A percentile compares a stretch with the other conserved stretches of the same genome.
These are phyloP conservation scores for Pristionchus mayeri DNA, from an alignment of 2,888 invertebrate genomes.

Conservation along the genomic window DNA sequence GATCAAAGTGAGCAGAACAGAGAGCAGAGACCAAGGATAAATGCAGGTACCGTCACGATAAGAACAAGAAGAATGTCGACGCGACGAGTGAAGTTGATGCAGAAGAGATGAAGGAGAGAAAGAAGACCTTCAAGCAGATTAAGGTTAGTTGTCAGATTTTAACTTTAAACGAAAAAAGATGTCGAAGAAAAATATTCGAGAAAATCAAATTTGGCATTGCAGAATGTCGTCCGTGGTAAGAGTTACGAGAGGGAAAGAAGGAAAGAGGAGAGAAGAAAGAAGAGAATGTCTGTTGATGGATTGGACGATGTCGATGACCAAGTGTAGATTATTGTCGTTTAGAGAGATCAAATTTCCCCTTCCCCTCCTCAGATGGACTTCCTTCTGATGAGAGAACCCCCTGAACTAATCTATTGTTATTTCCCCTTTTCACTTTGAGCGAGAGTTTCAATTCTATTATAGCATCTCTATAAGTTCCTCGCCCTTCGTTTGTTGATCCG, in stretches of 20 bases:
- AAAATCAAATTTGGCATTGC: not conserved
- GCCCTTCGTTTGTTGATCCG: not conserved
- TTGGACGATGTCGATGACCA: not conserved
- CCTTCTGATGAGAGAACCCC: constrained; percentile 36
- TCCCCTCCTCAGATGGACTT: not conserved
- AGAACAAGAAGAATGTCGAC: constrained; percentile 65
- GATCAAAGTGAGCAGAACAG: not conserved
- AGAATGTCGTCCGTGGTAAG: constrained; percentile 38
- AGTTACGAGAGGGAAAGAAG: constrained; percentile 41
- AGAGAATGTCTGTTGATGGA: constrained; percentile 34
- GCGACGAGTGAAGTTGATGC: constrained; percentile 56
- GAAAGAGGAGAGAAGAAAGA: constrained; percentile 42
- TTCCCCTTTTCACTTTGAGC: not conserved
- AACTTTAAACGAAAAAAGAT: not conserved
- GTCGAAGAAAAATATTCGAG: not conserved
- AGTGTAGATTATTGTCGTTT: not conserved
- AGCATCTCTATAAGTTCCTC: constrained; percentile 46
- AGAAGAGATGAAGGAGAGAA: constrained; percentile 62
- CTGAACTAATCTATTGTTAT: constrained; percentile 34
- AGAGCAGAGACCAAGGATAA: constrained; percentile 16
- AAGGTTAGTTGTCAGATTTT: constrained; percentile 52
- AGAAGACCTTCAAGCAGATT: constrained; percentile 66
- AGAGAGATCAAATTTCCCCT: not conserved
- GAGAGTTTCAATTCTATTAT: not conserved
- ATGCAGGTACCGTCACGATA: constrained; percentile 69